Base-by-base conservation (phyloP, 2,797 vertebrate species). In the Thripadectes ignobilis region DNA sequence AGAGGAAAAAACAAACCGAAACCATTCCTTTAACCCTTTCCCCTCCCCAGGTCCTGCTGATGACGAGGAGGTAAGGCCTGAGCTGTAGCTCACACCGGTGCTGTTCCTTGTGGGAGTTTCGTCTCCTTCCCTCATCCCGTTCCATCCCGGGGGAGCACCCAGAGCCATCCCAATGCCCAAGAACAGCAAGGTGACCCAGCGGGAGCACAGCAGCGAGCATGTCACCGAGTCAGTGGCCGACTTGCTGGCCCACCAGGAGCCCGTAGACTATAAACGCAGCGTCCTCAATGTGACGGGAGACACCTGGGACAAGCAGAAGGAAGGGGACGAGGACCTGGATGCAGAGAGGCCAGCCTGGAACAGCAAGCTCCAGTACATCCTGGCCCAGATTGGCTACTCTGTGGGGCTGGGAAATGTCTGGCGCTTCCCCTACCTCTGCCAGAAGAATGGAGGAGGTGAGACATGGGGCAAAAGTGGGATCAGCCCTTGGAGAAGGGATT, bases 381-480 rank as follows among this genome's bases (percentile, higher is more conserved):
- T 99, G 93, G 99, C 99, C 1, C 99, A 99, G 96, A 99, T 99
- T 26, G 99, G 99, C 96, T 99, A 99, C 97, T 99, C 99, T 0
- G 99, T 99, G 73, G 99, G 99, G 69, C 98, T 99, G 73, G 99
- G 99, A 45, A 99, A 99, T 2, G 99, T 99, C 94, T 99, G 99
- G 99, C 98, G 99, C 93, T 99, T 99, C 95, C 99, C 99, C 27
- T 99, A 99, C 97, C 97, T 99, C 94, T 99, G 99, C 95, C 99
- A 99, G 98, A 99, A 99, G 97, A 99, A 99, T 0, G 99, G 99
- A 92, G 99, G 99, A 98, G 99, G 99, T 99, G 97, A 97, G 98
- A 78, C 26, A 20, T 1, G 68, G 66, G 49, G 14, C 46, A 6
- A 39, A 41, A 71, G 1, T 5, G 59, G 59, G 74, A 8, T 58